phyloP scores from a whole-genome alignment of 2,888 invertebrate genomes.

The Syritta pipiens region DNA sequence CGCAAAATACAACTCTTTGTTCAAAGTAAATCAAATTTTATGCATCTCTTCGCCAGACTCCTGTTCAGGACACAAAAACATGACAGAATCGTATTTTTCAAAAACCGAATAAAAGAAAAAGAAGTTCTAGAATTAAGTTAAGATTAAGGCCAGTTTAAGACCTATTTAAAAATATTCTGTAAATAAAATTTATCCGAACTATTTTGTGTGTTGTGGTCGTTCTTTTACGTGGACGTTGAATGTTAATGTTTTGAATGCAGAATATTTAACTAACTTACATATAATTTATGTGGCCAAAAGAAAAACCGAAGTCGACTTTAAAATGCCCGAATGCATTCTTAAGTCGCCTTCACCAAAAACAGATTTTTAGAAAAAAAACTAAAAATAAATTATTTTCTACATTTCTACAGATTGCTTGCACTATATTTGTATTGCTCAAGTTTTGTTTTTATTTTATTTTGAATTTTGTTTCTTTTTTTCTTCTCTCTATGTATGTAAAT shows the following conservation, averaged over 20 bases:
- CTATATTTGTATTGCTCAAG: slow-evolving; percentile 63
- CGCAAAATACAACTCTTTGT: too few species aligned
- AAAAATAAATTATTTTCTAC: not conserved
- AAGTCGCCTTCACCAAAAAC: slow-evolving; percentile 1
- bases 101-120: too few species aligned
- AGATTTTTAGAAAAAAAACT: not conserved
- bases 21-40: too few species aligned
- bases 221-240: slow-evolving; percentile 17
- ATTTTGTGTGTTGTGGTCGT: slow-evolving; percentile 2
- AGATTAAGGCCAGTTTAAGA: too few species aligned
- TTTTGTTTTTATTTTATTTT: slow-evolving; percentile 42
- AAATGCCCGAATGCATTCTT: not conserved
- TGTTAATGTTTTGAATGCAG: slow-evolving; percentile 10
- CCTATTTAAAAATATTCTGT: too few species aligned
- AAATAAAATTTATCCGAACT: too few species aligned
- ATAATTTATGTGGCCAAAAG: not conserved
- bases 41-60: too few species aligned
- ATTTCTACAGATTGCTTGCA: slow-evolving; percentile 46
- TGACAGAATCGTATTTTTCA: too few species aligned
- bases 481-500: slow-evolving; percentile 70
- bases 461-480: slow-evolving; percentile 52
- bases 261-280: not conserved
- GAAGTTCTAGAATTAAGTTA: too few species aligned
- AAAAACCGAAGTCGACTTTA: not conserved
- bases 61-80: too few species aligned